phyloP scores from a whole-genome alignment of 2,797 vertebrate species.

The Clarias pachynema region DNA sequence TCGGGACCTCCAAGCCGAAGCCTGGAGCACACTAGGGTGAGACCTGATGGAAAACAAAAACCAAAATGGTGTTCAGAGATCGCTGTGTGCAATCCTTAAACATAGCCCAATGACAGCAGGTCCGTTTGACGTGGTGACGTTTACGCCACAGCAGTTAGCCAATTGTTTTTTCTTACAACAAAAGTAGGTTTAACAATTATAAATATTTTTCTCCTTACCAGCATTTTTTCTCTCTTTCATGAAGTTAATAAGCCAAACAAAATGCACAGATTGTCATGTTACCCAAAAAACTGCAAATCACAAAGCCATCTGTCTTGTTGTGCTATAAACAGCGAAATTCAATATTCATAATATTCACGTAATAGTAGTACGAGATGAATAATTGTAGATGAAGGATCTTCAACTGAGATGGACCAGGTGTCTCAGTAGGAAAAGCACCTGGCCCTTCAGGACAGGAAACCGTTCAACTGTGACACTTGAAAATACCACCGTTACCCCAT shows the following conservation, averaged over 20 bases:
- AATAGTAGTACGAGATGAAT: not conserved
- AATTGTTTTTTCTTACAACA: not conserved
- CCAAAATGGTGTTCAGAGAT: constrained; percentile 50
- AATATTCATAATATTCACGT: not conserved
- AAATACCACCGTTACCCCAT: not conserved
- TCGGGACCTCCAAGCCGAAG: constrained; percentile 90
- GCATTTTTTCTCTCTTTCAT: not conserved
- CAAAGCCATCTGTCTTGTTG: not conserved
- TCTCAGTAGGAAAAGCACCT: constrained; percentile 9
- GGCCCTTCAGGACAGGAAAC: constrained; percentile 3
- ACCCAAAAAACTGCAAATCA: not conserved
- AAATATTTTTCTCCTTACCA: not conserved
- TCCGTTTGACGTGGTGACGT: not conserved
- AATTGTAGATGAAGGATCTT: not conserved
- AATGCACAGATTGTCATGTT: not conserved
- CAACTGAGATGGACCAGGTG: not conserved
- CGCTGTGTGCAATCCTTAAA: constrained; percentile 53
- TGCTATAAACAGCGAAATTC: not conserved
- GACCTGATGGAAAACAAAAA: constrained; percentile 79
- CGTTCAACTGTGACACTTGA: constrained; percentile 7
- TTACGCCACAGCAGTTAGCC: not conserved
- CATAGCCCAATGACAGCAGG: not conserved
- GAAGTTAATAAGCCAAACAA: not conserved
- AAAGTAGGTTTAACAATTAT: not conserved
- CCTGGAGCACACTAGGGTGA: constrained; percentile 91